Evolutionary conservation across 2,797 vertebrate genomes (phyloP), one percentile per base, ranked within the genome.

Genomic region (Streptopelia turtur): DNA sequence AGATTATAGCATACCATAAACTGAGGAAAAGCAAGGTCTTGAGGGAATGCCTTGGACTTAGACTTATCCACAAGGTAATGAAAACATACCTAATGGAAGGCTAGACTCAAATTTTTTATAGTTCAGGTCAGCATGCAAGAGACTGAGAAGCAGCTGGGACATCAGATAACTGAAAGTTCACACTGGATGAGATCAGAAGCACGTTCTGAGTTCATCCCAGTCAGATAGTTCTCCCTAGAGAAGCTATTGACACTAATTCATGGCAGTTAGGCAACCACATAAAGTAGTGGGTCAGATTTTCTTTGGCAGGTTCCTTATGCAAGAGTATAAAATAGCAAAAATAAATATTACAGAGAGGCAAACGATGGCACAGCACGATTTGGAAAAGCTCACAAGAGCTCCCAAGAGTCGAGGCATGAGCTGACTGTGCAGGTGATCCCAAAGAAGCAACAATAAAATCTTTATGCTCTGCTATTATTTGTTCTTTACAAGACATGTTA

Each of bases 381-480:
- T 93, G 39, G 39, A 82, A 79, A 92, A 88, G 55, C 37, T 61
- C 41, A 13, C 13, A 75, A 60, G 53, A 91, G 72, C 24, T 91
- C 77, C 43, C 83, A 87, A 75, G 15, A 31, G 63, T 41, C 39
- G 76, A 83, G 53, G 57, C 30, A 69, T 39, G 18, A 82, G 17
- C 16, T 76, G 59, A 61, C 72, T 72, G 37, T 57, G 45, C n/a
- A 89, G 39, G 15, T 89, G 65, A 90, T 68, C 71, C 33, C 41
- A 80, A 77, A 88, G 41, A 87, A 89, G 30, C 9, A 88, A 87
- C n/a, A 95, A 85, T 83, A 69, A 92, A 81, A 61, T 41, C 55
- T 86, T 93, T 91, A 68, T 70, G 53, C 3, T 3, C 11, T 59
- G 14, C n/a, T 39, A 24, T 59, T 10, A 56, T 65, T 25, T 68